Conservation (phyloP, 2,113 vertebrate species). For the Pelecanus crispus region DNA sequence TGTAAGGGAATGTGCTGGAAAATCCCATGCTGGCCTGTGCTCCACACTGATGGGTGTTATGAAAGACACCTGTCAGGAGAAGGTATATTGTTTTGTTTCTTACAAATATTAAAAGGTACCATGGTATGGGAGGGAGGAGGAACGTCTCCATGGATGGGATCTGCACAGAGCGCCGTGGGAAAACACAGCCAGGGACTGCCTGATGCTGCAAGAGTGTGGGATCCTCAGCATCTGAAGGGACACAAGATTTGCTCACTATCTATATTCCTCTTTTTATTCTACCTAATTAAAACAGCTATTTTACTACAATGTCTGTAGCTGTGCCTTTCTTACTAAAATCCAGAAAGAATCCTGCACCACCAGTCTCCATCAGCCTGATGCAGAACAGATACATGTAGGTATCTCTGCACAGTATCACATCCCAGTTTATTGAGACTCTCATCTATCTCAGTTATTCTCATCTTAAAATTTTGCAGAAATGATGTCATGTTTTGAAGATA, state of each 20-base stretch:
- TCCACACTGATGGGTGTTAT: not conserved
- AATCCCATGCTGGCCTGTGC: not conserved
- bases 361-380: not conserved
- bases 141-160: rapidly evolving
- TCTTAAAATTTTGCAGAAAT: not conserved
- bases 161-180: rapidly evolving
- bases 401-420: not conserved
- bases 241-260: not conserved
- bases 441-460: not conserved
- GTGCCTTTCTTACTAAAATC: not conserved
- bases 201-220: not conserved
- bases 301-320: not conserved
- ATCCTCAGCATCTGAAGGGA: rapidly evolving
- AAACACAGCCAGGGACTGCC: not conserved
- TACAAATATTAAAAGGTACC: not conserved
- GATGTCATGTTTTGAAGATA: not conserved
- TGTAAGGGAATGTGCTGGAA: not conserved
- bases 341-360: not conserved
- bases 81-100: not conserved
- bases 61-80: not conserved
- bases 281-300: not conserved
- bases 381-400: not conserved
- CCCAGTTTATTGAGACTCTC: not conserved
- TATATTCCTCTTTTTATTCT: not conserved
- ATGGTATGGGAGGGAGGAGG: not conserved